phyloP scores from a whole-genome alignment of 2,888 invertebrate species.

The Aphodius sticticus region DNA sequence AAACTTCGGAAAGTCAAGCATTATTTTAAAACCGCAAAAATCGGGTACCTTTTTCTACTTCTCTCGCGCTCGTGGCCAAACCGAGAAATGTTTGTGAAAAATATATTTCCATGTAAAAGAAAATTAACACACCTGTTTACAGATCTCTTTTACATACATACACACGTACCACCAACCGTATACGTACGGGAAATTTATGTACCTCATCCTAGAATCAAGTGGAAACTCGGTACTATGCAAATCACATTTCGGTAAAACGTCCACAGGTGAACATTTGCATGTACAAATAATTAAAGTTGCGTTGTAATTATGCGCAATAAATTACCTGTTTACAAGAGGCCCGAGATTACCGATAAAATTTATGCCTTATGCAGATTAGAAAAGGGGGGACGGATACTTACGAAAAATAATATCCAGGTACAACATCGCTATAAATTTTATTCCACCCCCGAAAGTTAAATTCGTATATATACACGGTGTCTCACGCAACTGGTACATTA shows the following conservation, averaged over 20 bases:
- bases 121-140: too few species aligned
- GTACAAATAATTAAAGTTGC: constrained; percentile 30
- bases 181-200: too few species aligned
- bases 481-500: too few species aligned
- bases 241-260: constrained; percentile 16
- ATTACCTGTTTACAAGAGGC: constrained; percentile 32
- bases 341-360: constrained; percentile 26
- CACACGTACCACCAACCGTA: too few species aligned
- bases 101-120: too few species aligned
- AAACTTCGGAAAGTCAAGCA: too few species aligned
- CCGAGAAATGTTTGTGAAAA: too few species aligned
- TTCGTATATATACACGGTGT: too few species aligned
- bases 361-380: constrained; percentile 33
- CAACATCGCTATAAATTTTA: neutral
- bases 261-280: constrained; percentile 31
- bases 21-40: too few species aligned
- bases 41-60: too few species aligned
- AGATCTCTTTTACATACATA: too few species aligned
- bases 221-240: constrained; percentile 20
- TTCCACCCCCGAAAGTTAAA: neutral
- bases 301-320: constrained; percentile 32
- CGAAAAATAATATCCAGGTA: constrained; percentile 4
- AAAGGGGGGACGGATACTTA: constrained; percentile 9
- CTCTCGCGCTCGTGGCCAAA: too few species aligned
- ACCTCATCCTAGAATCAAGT: neutral